phyloP scores from a whole-genome alignment of 1,140 invertebrate species.

The Lamellibrachia luymesi region DNA sequence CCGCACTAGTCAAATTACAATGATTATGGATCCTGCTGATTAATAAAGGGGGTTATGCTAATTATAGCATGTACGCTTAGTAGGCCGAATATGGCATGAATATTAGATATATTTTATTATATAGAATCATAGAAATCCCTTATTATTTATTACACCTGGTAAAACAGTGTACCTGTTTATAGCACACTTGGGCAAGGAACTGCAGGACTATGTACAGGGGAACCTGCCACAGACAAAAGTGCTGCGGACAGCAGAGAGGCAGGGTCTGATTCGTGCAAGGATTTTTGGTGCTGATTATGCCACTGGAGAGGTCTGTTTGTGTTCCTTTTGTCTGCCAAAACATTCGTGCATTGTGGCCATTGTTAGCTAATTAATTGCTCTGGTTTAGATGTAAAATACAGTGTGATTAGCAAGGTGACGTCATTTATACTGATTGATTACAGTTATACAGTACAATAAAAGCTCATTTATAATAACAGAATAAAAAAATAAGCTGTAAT shows the following conservation, averaged over 20 bases:
- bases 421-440: not conserved
- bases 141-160: not conserved
- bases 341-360: not conserved
- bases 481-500: no score
- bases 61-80: no score
- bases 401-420: not conserved
- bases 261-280: constrained; percentile 89
- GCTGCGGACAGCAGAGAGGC: constrained; percentile 69
- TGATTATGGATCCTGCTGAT: no score
- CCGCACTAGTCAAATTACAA: no score
- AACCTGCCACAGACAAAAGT: constrained; percentile 59
- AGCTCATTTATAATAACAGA: no score
- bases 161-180: not conserved
- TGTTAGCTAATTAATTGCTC: not conserved
- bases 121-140: not conserved
- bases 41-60: no score
- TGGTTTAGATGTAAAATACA: not conserved
- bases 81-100: no score
- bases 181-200: constrained; percentile 9
- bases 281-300: constrained; percentile 80
- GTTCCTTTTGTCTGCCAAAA: not conserved
- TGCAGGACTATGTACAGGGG: constrained; percentile 13
- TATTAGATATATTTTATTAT: not conserved
- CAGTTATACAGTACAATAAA: no score
- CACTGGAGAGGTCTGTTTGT: constrained; percentile 69